Percentiles rank a stretch among this genome's conserved stretches.
These are phyloP conservation scores for Drosophila jambulina DNA, from an alignment of 1,140 invertebrate species.

Conservation along the genomic window DNA sequence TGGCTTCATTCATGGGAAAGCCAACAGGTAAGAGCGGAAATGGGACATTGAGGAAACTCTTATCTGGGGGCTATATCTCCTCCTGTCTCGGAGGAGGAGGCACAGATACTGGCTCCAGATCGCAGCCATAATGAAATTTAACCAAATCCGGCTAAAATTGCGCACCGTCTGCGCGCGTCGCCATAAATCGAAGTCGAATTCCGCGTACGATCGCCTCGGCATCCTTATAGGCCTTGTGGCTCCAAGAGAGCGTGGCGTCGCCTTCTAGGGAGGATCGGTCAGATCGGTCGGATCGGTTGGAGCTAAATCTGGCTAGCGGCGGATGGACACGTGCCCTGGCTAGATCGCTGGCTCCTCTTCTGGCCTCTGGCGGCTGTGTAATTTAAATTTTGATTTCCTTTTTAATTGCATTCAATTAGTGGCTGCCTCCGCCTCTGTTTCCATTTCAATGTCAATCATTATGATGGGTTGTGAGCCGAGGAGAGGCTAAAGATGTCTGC, in stretches of 20 bases:
- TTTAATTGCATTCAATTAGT: constrained; percentile 47
- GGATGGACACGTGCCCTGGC: constrained; percentile 43
- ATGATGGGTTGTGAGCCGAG: constrained; percentile 7
- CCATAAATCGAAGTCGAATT: constrained; percentile 46
- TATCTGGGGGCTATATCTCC: constrained; percentile 29
- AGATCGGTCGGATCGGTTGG: neutral
- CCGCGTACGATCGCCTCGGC: constrained; percentile 39
- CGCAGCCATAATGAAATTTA: constrained; percentile 48
- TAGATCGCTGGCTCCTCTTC: neutral
- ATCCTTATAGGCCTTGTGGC: constrained; percentile 38
- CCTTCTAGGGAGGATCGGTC: constrained; percentile 33
- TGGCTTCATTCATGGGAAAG: constrained; percentile 69
- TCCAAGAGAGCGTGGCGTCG: constrained; percentile 27
- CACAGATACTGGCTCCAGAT: constrained; percentile 20
- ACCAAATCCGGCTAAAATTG: constrained; percentile 54
- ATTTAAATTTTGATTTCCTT: constrained; percentile 40
- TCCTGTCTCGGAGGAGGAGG: constrained; percentile 8
- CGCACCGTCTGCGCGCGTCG: constrained; percentile 27
- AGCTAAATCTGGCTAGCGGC: constrained; percentile 36
- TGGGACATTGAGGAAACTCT: constrained; percentile 54
- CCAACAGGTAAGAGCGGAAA: constrained; percentile 66
- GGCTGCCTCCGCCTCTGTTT: constrained; percentile 2
- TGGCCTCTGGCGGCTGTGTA: constrained; percentile 16
- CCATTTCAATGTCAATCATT: constrained; percentile 22
- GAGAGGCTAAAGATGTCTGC: too few species aligned